These are phyloP conservation scores for Caenorhabditis brenneri DNA, from an alignment of 1,140 invertebrate genomes.

Conservation along the genomic window DNA sequence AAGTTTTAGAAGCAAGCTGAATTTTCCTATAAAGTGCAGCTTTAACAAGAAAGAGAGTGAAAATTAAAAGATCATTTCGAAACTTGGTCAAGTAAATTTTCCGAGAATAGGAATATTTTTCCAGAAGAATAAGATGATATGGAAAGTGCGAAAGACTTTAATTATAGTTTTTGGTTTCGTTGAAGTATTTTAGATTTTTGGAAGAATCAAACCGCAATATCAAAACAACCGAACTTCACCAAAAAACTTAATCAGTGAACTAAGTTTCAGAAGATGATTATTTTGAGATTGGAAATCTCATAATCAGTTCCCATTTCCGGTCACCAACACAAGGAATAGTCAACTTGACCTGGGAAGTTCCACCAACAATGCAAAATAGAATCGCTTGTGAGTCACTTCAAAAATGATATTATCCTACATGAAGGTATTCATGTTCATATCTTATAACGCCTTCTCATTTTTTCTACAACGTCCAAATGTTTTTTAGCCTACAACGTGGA, in stretches of 20 bases:
- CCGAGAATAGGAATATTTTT: no score
- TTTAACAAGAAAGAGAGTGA: no score
- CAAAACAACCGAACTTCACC: no score
- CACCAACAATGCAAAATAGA: constrained; percentile 56
- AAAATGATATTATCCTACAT: constrained; percentile 23
- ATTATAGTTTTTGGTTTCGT: background rate
- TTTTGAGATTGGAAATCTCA: constrained; percentile 69
- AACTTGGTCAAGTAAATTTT: no score
- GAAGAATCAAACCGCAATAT: no score
- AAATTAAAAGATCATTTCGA: no score
- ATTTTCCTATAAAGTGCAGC: no score
- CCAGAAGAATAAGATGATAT: no score
- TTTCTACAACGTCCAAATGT: background rate
- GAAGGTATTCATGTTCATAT: constrained; percentile 10
- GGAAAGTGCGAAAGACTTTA: no score
- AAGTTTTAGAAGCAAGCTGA: no score
- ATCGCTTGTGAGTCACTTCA: constrained; percentile 57
- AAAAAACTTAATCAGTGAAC: no score
- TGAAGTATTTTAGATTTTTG: no score
- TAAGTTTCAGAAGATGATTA: constrained; percentile 60
- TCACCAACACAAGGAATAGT: constrained; percentile 64
- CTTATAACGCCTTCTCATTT: background rate
- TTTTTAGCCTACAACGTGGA: constrained; percentile 62
- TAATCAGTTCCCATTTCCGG: constrained; percentile 65
- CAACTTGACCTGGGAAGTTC: constrained; percentile 70